A percentile compares a stretch with the other conserved stretches of the same genome.
phyloP scores from a whole-genome alignment of 2,888 invertebrate genomes.

The Macrosoma leucophasiata region DNA sequence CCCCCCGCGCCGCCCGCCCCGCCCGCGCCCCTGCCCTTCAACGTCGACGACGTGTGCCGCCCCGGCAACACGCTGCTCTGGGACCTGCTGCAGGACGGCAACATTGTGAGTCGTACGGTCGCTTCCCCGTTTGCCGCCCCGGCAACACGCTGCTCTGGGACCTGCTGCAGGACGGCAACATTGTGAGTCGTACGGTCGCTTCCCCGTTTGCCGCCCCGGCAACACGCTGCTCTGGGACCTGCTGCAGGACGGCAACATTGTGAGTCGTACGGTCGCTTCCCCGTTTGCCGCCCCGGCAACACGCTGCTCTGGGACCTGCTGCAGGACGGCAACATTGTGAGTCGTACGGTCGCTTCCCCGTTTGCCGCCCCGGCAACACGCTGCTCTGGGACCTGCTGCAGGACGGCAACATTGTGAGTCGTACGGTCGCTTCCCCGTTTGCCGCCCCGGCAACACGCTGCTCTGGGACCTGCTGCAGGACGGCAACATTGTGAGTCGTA shows the following conservation, averaged over 20 bases:
- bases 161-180: slow-evolving; percentile 92
- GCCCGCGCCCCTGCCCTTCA: slow-evolving; percentile 57
- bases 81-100: slow-evolving; percentile 95
- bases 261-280: slow-evolving; percentile 75
- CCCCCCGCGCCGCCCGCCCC: slow-evolving; percentile 41
- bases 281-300: slow-evolving; percentile 93
- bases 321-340: slow-evolving; percentile 92
- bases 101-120: slow-evolving; percentile 80
- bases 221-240: slow-evolving; percentile 96
- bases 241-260: slow-evolving; percentile 92
- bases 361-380: slow-evolving; percentile 94
- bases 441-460: slow-evolving; percentile 92
- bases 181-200: slow-evolving; percentile 76
- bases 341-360: slow-evolving; percentile 76
- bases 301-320: slow-evolving; percentile 95
- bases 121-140: slow-evolving; percentile 83
- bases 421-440: slow-evolving; percentile 82
- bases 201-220: slow-evolving; percentile 88
- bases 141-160: slow-evolving; percentile 97
- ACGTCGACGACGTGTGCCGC: slow-evolving; percentile 87
- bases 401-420: slow-evolving; percentile 89
- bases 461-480: slow-evolving; percentile 97
- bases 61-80: slow-evolving; percentile 94
- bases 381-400: slow-evolving; percentile 95
- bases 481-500: slow-evolving; percentile 85